A percentile compares a stretch with the other conserved stretches of the same genome.
These are phyloP conservation scores for Sebastes glaucus DNA, from an alignment of 2,797 vertebrate species.

Conservation along the genomic window DNA sequence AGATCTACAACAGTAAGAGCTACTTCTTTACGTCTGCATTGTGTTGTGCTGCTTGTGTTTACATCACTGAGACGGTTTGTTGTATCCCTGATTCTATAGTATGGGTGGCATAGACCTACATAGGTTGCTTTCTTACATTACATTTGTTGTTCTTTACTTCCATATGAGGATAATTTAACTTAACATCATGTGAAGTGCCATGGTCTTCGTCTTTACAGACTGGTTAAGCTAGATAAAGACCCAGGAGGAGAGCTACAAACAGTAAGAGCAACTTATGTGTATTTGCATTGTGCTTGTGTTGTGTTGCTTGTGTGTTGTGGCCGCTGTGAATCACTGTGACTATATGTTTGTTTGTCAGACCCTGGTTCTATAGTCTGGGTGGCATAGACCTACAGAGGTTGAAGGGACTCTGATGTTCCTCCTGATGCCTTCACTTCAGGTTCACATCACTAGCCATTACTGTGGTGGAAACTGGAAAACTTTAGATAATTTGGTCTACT, in stretches of 20 bases:
- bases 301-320: neutral
- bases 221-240: no score
- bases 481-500: neutral
- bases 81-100: neutral
- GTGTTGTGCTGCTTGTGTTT: neutral
- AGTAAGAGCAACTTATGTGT: neutral
- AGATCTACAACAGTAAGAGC: constrained; percentile 2
- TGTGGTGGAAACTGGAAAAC: neutral
- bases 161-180: no score
- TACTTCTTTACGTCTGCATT: neutral
- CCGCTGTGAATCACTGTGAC: neutral
- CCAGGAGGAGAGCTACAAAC: constrained; percentile 11
- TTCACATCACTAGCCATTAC: constrained; percentile 86
- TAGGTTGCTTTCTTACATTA: neutral
- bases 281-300: neutral
- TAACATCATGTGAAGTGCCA: neutral
- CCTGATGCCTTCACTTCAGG: no score
- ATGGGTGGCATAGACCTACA: neutral
- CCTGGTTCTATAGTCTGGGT: neutral
- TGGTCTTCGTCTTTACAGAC: neutral
- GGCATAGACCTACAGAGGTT: neutral
- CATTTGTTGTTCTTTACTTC: no score
- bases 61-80: neutral
- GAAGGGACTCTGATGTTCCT: neutral
- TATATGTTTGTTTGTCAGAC: no score